Base-by-base conservation (phyloP, 2,888 invertebrate species). In the Macrophya annulata region DNA sequence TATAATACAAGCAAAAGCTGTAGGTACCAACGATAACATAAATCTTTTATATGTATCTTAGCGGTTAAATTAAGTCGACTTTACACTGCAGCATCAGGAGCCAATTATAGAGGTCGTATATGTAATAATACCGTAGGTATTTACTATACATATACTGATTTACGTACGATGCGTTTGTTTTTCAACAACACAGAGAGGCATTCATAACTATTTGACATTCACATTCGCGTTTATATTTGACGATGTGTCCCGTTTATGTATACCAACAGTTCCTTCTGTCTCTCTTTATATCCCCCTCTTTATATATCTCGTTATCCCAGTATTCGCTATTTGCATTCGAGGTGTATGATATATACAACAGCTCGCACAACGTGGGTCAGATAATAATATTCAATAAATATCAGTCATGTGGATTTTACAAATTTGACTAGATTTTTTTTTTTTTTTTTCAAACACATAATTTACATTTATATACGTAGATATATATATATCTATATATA, bases 131-230 rank as follows among this genome's bases (percentile, higher is more conserved):
- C 3, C 12, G 62, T 62, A 25, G 21, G 48, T 48, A 48, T 9
- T 9, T 48, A 48, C 12, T 9, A 48, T 10, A 48, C 55, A 1
- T 31, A 21, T 31, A 31, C 10, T 12, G 62, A 21, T 25, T 21
- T 62, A 31, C 25, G 21, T 62, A 62, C 62, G 68, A 68, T 68
- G 68, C 68, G 68, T 68, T 68, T 68, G 68, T 68, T 68, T 68
- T 68, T 37, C 37, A 68, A 31, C 17, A 31, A 15, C 17, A 37
- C 15, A 12, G n/a, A 12, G n/a, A 37, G 15, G 48, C 68, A 68
- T 68, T 37, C 68, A 25, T 37, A 37, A 68, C 68, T 68, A 68
- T 68, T 37, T 17, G 68, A 68, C 68, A 68, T 68, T 68, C 68
- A 68, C 68, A 37, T 68, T 68, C 68, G 37, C 68, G 25, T 62